Base-by-base conservation (phyloP, 2,797 vertebrate species). In the Macropus fuliginosus region DNA sequence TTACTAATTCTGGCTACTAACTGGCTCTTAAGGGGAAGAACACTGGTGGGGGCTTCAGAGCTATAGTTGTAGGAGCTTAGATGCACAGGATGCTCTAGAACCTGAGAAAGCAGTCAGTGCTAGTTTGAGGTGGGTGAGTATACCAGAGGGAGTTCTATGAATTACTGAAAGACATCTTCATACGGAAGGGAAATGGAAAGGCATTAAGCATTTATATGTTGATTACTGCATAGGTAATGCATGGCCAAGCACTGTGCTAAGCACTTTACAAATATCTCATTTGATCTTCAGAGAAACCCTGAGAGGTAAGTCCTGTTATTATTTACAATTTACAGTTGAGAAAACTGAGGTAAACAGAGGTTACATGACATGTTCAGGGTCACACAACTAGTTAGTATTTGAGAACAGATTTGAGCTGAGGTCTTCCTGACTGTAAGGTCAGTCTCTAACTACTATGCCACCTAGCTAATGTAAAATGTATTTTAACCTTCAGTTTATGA, bases 401-500 rank as follows among this genome's bases (percentile, higher is more conserved):
- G n/a, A 74, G 34, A 34, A 18, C n/a, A 81, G n/a, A 9, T 2
- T 81, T 81, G 16, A 46, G 66, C 5, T 46, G n/a, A 40, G n/a
- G 16, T 81, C 8, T 46, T 81, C n/a, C 66, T 24, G 5, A 74
- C n/a, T 46, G 11, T 21, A 74, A n/a, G 34, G 16, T 5, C 66
- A 74, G 6, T 46, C 8, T 81, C 6, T 40, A 40, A 24, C 12
- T 81, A 81, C 16, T 81, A 18, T 24, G 1, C 66, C 8, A 81
- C 6, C 21, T 81, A 81, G n/a, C 8, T 46, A 40, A 81, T 24
- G n/a, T 81, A 24, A 62, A 91, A 87, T 54, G 4, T 56, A 28
- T 92, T 93, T 95, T 92, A 52, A 91, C 93, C 93, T 14, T 54
- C 56, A 57, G n/a, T 29, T n/a, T 52, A 95, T 96, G 59, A 93